phyloP scores from a whole-genome alignment of 2,113 vertebrate species.

The Gulo gulo region DNA sequence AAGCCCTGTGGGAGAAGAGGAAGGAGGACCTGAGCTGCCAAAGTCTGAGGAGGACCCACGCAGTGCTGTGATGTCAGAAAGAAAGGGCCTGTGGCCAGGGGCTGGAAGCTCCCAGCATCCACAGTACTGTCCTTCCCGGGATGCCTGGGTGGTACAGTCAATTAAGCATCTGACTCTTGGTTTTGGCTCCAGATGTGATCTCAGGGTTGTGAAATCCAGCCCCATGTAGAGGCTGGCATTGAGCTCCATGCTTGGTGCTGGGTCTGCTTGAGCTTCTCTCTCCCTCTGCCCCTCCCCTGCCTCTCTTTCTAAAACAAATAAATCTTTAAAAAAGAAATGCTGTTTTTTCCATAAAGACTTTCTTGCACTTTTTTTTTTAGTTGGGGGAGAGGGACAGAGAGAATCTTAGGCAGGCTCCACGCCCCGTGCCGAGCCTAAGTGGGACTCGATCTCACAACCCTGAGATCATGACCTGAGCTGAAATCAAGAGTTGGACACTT shows the following conservation, averaged over 20 bases:
- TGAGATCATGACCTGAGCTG: neutral
- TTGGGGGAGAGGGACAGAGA: neutral
- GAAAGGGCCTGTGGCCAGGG: neutral
- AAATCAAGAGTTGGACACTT: neutral
- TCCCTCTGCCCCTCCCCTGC: neutral
- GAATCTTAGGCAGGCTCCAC: neutral
- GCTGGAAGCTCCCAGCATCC: neutral
- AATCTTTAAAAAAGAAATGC: neutral
- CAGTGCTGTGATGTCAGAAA: neutral
- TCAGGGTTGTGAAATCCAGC: neutral
- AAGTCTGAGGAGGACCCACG: neutral
- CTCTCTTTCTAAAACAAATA: neutral
- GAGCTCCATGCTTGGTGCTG: neutral
- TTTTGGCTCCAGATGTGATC: neutral
- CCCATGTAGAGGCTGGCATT: rapidly evolving
- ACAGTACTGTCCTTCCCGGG: neutral
- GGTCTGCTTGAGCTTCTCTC: neutral
- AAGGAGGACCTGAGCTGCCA: neutral
- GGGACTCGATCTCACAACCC: neutral
- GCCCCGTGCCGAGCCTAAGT: neutral
- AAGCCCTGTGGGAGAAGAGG: constrained; percentile 82
- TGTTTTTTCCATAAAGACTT: neutral
- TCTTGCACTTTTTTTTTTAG: neutral
- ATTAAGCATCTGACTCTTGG: neutral
- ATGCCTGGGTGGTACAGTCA: neutral